Percentiles rank a stretch among this genome's conserved stretches.
These are phyloP conservation scores for Camptogramma bilineatum DNA, from an alignment of 2,888 invertebrate genomes.

Conservation along the genomic window DNA sequence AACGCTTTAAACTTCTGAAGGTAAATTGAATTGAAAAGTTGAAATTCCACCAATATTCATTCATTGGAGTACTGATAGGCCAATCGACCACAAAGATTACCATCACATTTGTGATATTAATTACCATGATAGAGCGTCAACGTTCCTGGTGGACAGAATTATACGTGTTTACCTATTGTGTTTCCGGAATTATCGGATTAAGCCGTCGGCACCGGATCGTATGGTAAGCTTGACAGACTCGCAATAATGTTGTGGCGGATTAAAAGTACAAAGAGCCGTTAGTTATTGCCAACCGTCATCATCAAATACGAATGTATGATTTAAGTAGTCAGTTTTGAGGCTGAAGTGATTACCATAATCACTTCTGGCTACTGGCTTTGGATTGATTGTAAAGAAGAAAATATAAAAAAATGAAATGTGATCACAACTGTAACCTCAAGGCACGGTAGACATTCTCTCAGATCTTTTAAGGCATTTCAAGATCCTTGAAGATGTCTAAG, in stretches of 20 bases:
- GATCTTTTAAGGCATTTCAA: too few relatives aligned
- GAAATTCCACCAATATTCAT: too few relatives aligned
- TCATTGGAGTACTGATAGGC: slow-evolving; percentile 3
- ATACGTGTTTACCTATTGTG: slow-evolving; percentile 49
- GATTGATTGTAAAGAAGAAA: too few relatives aligned
- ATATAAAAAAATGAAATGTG: too few relatives aligned
- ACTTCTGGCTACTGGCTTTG: too few relatives aligned
- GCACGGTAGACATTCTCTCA: too few relatives aligned
- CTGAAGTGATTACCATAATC: too few relatives aligned
- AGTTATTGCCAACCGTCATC: not conserved
- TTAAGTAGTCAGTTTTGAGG: not conserved
- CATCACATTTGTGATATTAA: slow-evolving; percentile 29
- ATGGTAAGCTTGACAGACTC: slow-evolving; percentile 33
- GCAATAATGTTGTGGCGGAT: slow-evolving; percentile 37
- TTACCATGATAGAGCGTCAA: slow-evolving; percentile 30
- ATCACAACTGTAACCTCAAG: too few relatives aligned
- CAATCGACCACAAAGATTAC: slow-evolving; percentile 24
- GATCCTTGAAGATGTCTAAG: too few relatives aligned
- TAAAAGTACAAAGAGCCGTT: slow-evolving; percentile 27
- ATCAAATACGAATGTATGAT: slow-evolving; percentile 1
- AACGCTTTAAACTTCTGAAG: too few relatives aligned
- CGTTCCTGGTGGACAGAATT: slow-evolving; percentile 26
- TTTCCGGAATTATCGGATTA: slow-evolving; percentile 52
- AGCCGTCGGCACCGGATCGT: slow-evolving; percentile 45
- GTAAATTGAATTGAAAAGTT: too few relatives aligned